A percentile compares a stretch with the other conserved stretches of the same genome.
These are phyloP conservation scores for Ascidia mentula DNA, from an alignment of 23 tunicate genomes.

Conservation along the genomic window DNA sequence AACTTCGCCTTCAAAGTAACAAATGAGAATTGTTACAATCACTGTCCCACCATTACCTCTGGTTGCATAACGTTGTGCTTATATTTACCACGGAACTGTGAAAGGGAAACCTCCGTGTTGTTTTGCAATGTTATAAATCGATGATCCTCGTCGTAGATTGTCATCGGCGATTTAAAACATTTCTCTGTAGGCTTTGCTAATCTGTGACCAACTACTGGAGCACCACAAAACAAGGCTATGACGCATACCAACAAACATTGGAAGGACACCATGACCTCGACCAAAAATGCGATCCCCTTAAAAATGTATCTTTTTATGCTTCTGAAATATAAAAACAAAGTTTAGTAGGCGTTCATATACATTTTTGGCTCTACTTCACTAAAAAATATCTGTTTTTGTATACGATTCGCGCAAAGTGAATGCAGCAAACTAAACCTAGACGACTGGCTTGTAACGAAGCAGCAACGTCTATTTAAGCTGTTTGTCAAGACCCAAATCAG, in stretches of 20 bases:
- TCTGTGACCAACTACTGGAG: neutral
- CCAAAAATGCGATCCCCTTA: too few relatives aligned
- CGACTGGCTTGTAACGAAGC: too few relatives aligned
- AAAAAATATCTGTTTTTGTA: too few relatives aligned
- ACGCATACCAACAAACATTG: neutral
- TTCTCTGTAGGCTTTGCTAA: neutral
- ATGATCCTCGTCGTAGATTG: conserved; percentile 8
- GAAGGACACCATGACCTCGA: neutral
- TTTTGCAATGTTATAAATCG: neutral
- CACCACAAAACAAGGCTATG: neutral
- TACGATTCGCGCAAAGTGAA: too few relatives aligned
- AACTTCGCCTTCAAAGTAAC: conserved; percentile 53
- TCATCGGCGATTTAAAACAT: neutral
- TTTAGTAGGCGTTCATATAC: too few relatives aligned
- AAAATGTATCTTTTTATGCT: too few relatives aligned
- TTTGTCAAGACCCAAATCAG: too few relatives aligned
- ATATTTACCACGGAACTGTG: neutral
- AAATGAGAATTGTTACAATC: neutral
- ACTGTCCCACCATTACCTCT: neutral
- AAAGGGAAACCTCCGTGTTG: conserved; percentile 2
- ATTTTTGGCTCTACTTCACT: too few relatives aligned
- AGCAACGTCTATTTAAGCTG: too few relatives aligned
- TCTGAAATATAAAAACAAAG: too few relatives aligned
- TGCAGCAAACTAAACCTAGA: too few relatives aligned
- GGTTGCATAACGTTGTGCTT: neutral